phyloP scores from a whole-genome alignment of 92 coral and sea anemone species.

The Plumapathes pennacea region DNA sequence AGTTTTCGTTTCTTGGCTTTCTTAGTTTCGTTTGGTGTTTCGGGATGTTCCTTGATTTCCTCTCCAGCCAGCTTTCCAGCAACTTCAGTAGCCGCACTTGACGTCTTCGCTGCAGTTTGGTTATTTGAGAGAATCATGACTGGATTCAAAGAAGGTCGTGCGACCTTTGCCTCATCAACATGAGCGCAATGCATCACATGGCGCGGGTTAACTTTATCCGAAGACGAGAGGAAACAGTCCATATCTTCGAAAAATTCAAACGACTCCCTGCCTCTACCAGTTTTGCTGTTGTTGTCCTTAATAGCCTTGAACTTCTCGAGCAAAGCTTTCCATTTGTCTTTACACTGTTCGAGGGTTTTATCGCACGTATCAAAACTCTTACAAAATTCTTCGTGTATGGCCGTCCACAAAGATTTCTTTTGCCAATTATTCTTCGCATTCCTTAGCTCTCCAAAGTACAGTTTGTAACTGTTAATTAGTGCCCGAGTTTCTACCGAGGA shows the following conservation, averaged over 20 bases:
- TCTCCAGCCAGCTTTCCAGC: too few relatives aligned
- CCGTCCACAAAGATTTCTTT: conserved; percentile 29
- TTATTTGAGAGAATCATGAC: too few relatives aligned
- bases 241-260: conserved; percentile 45
- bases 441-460: conserved; percentile 15
- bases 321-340: conserved; percentile 46
- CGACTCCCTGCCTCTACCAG: conserved; percentile 31
- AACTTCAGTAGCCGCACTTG: too few relatives aligned
- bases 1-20: too few relatives aligned
- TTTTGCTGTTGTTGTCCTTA: conserved; percentile 43
- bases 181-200: too few relatives aligned
- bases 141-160: too few relatives aligned
- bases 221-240: conserved; percentile 23
- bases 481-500: conserved; percentile 21
- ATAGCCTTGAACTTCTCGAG: conserved; percentile 39
- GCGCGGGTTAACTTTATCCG: conserved; percentile 34
- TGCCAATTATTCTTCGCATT: conserved; percentile 28
- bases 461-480: conserved; percentile 24
- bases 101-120: too few relatives aligned
- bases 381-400: conserved; percentile 10
- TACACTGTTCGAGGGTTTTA: conserved; percentile 29
- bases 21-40: too few relatives aligned
- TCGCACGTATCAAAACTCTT: conserved; percentile 20
- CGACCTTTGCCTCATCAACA: too few relatives aligned
- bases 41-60: too few relatives aligned